Evolutionary conservation across 37 sponge, comb jelly and placozoan genomes (phyloP), one percentile per base, ranked within the genome.

Genomic region (Agelas oroides): DNA sequence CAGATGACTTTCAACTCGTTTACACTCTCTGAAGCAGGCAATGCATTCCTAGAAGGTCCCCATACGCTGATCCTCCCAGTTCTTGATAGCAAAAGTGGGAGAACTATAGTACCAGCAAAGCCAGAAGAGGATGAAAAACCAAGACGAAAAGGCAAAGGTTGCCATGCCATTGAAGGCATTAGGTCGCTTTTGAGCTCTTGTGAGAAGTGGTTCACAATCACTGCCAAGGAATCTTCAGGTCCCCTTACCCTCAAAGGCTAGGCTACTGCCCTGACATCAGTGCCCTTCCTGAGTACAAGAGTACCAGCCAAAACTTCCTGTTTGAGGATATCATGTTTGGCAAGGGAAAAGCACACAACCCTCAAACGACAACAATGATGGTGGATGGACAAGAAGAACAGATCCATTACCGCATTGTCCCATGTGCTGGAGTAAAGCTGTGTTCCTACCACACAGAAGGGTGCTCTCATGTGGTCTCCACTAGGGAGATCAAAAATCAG

Each of bases 391-490:
- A 34, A 25, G 55, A n/a, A 20, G 75, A 74, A 12, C 33, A 24
- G 25, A 53, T 74, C 19, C 21, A 53, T 39, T 74, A 74, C 28
- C 55, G 56, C 70, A n/a, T 74, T 74, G 75, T 53, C 5, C 75
- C 75, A 38, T 74, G 75, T 74, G 75, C 52, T 40, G 75, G 75
- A 18, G 56, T 74, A 3, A 74, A 74, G 53, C n/a, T 53, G 75
- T 74, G 75, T 53, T 21, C 54, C 18, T 5, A 30, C 5, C 75
- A 74, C 75, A 8, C 24, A 1, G 75, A 74, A 53, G 55, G 75
- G 52, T 74, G 75, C 55, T 52, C 53, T 21, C 39, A 74, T 27
- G 28, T 39, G 24, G 53, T 52, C 21, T 21, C 55, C 53, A 74
- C 41, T 5, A n/a, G 55, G 21, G n/a, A 23, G 25, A 46, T 46